phyloP scores from a whole-genome alignment of 1,140 invertebrate genomes.

The Lerema accius region DNA sequence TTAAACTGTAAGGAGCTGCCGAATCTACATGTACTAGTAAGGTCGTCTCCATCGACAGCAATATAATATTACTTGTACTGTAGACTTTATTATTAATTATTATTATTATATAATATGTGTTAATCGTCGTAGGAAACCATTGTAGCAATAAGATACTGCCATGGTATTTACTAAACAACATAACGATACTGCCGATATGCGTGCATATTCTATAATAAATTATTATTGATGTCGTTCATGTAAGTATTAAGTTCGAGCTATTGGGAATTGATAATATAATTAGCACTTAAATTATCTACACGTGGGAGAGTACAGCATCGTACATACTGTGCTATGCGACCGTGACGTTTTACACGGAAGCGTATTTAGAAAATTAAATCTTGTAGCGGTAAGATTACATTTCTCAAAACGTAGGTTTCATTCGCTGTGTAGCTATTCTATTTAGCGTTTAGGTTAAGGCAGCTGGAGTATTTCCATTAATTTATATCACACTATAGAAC shows the following conservation, averaged over 20 bases:
- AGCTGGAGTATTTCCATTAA: conserved; percentile 5
- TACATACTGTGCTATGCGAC: background rate
- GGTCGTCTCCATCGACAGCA: conserved; percentile 12
- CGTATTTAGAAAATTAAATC: conserved; percentile 3
- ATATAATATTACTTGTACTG: conserved; percentile 18
- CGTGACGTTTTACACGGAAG: background rate
- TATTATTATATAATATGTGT: conserved; percentile 15
- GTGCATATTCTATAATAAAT: conserved; percentile 26
- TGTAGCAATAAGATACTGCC: conserved; percentile 49
- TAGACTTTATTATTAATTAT: too few relatives aligned
- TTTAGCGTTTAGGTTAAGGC: conserved; percentile 21
- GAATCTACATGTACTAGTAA: conserved; percentile 18
- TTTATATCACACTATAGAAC: background rate
- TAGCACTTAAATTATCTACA: conserved; percentile 25
- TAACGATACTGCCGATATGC: conserved; percentile 30
- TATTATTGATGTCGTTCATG: conserved; percentile 25
- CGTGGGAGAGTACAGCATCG: background rate
- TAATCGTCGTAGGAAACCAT: conserved; percentile 13
- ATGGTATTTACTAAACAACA: conserved; percentile 33
- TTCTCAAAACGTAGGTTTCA: conserved; percentile 1
- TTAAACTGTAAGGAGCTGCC: background rate
- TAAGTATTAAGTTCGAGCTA: conserved; percentile 25
- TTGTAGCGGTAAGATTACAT: conserved; percentile 11
- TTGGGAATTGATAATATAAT: conserved; percentile 38
- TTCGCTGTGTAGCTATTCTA: conserved; percentile 9